Conservation (phyloP, 35 echinoderm and acorn worm species). For the Ptychodera flava region DNA sequence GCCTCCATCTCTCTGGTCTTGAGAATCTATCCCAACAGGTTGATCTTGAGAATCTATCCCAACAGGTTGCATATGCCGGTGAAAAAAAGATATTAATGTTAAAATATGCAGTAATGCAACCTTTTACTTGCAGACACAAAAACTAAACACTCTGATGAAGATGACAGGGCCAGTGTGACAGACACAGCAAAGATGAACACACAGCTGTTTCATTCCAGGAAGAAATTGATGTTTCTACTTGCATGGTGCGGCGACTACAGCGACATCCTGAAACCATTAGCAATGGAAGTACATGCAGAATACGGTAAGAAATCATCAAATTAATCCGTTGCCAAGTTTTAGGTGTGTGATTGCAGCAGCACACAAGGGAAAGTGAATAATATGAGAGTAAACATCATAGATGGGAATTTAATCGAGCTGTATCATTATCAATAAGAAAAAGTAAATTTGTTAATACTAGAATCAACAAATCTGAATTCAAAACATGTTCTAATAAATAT, state of each 20-base stretch:
- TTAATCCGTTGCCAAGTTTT: not conserved
- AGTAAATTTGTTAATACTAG: not conserved
- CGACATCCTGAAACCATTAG: not conserved
- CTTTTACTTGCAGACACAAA: not conserved
- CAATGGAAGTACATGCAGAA: slow-evolving; percentile 16
- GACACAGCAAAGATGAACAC: not conserved
- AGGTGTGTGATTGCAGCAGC: not conserved
- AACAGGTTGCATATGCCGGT: too few relatives aligned
- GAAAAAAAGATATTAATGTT: too few relatives aligned
- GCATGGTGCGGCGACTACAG: slow-evolving; percentile 15
- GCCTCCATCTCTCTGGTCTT: too few relatives aligned
- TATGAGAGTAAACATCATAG: not conserved
- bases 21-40: too few relatives aligned
- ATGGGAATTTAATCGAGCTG: not conserved
- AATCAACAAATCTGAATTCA: not conserved
- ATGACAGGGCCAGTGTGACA: too few relatives aligned
- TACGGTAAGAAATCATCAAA: slow-evolving; percentile 27
- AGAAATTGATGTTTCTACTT: slow-evolving; percentile 41
- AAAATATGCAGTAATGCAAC: too few relatives aligned
- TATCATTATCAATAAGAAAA: not conserved
- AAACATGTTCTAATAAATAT: not conserved
- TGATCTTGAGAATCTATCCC: too few relatives aligned
- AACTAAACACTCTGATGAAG: too few relatives aligned
- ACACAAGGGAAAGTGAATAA: not conserved
- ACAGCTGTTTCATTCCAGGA: slow-evolving; percentile 22